phyloP scores from a whole-genome alignment of 2,888 invertebrate genomes.

The Ochropleura plecta region DNA sequence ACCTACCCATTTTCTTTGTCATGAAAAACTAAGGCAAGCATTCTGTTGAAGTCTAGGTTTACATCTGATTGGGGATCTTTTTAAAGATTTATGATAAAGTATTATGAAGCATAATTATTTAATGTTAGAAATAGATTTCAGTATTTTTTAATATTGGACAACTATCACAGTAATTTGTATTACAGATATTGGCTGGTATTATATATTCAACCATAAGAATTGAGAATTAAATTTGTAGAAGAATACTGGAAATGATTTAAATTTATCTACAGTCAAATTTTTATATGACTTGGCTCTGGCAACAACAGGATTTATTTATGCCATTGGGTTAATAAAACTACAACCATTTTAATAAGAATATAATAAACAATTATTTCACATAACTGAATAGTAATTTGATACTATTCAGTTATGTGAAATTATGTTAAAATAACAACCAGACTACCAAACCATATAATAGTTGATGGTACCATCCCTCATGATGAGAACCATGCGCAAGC shows the following conservation, averaged over 20 bases:
- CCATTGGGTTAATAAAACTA: too few relatives aligned
- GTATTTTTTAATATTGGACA: not conserved
- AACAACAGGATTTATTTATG: not conserved
- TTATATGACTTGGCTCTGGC: not conserved
- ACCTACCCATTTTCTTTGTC: conserved; percentile 28
- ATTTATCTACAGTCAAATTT: not conserved
- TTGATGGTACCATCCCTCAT: too few relatives aligned
- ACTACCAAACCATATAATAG: too few relatives aligned
- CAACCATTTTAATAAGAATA: too few relatives aligned
- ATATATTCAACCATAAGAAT: not conserved
- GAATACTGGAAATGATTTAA: not conserved
- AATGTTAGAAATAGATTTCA: not conserved
- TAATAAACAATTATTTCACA: too few relatives aligned
- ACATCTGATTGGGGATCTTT: not conserved
- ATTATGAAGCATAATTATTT: not conserved
- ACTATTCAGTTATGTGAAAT: too few relatives aligned
- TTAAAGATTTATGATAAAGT: not conserved
- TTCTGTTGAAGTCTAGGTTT: conserved; percentile 1
- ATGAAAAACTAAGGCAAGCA: conserved; percentile 4
- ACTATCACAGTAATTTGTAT: not conserved
- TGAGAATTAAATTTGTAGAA: not conserved
- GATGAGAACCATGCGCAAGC: too few relatives aligned
- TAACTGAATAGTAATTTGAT: too few relatives aligned
- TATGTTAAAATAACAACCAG: too few relatives aligned
- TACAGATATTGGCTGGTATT: not conserved